phyloP scores from a whole-genome alignment of 2,113 vertebrate genomes.

The Pheucticus melanocephalus region DNA sequence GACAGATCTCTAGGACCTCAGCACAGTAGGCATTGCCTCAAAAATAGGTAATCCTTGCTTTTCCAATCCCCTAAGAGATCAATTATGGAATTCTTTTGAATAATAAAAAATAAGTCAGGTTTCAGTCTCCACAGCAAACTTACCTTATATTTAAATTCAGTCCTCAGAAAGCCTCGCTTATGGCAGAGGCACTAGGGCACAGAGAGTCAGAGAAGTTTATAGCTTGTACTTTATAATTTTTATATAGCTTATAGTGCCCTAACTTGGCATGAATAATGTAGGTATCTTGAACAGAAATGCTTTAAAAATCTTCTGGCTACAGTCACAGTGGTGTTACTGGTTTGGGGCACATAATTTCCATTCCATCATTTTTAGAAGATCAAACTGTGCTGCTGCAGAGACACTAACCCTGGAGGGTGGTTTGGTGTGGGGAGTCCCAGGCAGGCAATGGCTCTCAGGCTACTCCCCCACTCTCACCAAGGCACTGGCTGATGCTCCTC shows the following conservation, averaged over 20 bases:
- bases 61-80: constrained; percentile 14
- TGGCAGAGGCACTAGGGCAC: neutral
- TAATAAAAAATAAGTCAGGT: neutral
- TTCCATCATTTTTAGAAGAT: neutral
- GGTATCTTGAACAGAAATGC: neutral
- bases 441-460: accelerated
- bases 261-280: neutral
- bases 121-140: neutral
- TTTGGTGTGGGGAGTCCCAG: accelerated
- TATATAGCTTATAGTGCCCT: neutral
- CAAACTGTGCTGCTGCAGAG: neutral
- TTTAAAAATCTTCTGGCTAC: neutral
- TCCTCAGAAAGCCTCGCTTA: neutral
- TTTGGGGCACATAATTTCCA: neutral
- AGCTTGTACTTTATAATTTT: neutral
- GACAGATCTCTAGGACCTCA: neutral
- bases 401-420: neutral
- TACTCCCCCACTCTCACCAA: accelerated
- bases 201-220: neutral
- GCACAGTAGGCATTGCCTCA: neutral
- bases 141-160: neutral
- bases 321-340: neutral
- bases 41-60: neutral
- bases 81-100: constrained; percentile 12
- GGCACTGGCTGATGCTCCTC: neutral